phyloP scores from a whole-genome alignment of 2,113 vertebrate genomes.

The Illadopsis cleaveri region DNA sequence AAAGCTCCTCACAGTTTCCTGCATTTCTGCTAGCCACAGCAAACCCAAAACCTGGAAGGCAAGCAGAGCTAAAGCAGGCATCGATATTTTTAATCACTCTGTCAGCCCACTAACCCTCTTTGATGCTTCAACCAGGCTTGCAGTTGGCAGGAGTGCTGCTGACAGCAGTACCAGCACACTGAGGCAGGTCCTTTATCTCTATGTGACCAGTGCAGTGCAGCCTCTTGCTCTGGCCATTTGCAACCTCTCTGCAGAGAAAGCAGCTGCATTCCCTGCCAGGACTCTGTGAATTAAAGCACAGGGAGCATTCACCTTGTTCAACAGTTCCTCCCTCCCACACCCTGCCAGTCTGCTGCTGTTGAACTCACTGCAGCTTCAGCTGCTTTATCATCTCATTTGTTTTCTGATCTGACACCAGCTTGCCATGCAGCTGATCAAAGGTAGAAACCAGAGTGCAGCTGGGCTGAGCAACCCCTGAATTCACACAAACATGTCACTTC shows the following conservation, averaged over 20 bases:
- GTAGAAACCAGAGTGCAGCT: slow-evolving; percentile 30
- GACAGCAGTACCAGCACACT: neutral
- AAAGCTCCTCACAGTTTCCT: neutral
- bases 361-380: slow-evolving; percentile 32
- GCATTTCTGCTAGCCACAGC: neutral
- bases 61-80: neutral
- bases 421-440: slow-evolving; percentile 74
- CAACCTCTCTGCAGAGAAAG: neutral
- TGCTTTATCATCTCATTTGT: slow-evolving; percentile 73
- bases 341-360: neutral
- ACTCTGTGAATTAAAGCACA: neutral
- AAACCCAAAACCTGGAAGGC: neutral
- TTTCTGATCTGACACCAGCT: slow-evolving; percentile 68
- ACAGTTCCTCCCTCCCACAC: neutral
- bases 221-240: neutral
- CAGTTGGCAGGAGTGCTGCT: neutral
- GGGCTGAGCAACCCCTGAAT: slow-evolving; percentile 9
- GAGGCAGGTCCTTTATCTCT: neutral
- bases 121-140: neutral
- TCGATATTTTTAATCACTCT: neutral
- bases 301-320: neutral
- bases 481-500: slow-evolving; percentile 53
- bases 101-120: neutral
- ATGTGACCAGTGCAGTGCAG: neutral
- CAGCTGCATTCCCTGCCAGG: neutral